Base-by-base conservation (phyloP, 2,888 invertebrate species). In the Drepana falcataria region DNA sequence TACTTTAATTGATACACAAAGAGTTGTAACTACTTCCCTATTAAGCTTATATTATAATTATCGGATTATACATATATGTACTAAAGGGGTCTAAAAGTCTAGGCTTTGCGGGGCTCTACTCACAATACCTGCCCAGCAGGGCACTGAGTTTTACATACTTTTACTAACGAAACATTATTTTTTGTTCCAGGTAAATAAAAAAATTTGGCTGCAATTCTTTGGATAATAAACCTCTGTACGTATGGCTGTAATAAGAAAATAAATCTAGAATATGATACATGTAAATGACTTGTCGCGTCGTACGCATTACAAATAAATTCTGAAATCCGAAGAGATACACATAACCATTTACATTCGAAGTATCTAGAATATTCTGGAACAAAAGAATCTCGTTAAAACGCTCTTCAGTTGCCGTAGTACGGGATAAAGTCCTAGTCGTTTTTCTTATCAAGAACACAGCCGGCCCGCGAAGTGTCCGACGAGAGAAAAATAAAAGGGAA, bases 381-480 rank as follows among this genome's bases (percentile, higher is more conserved):
- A 49, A 49, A 41, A 51, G 7, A 34, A 51, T 41, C 51, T 40
- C 41, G 51, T 40, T 34, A 34, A 7, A 37, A 33, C 21, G 33
- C 40, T 51, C 40, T 33, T 40, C 34, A 51, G 51, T 51, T 51
- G 40, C 40, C 40, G 33, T 40, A 51, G 51, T 9, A 34, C 40
- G 33, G 51, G 34, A 51, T 51, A 41, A 51, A 41, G 40, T 41
- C 51, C 9, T 3, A 44, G 51, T 40, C 49, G 49, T 51, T 51
- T 51, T 51, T 49, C 59, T 56, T 64, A 55, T 55, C 55, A 54
- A 51, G 56, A 59, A 57, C 54, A 55, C 35, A 35, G 35, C 44
- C 21, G 21, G 21, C 41, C 33, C 53, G 52, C 49, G 6, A 60
- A 61, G 57, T 58, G 60, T 55, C 56, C 54, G 56, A 64, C 1